Evolutionary conservation across 2,888 invertebrate species (phyloP).

Genomic region (Octodonta nipae): DNA sequence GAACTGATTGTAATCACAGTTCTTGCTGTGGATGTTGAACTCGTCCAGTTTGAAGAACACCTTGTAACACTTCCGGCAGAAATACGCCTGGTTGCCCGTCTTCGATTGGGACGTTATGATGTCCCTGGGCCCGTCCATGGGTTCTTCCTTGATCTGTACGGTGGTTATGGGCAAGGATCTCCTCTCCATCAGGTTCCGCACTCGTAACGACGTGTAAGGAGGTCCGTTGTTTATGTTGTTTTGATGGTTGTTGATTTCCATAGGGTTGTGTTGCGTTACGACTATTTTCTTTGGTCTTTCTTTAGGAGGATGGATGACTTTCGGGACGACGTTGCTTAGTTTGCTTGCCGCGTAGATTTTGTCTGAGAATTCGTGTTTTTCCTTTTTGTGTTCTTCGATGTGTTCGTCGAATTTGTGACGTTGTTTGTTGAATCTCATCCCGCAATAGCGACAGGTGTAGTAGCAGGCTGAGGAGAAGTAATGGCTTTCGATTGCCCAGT

Average conservation of each 20-base stretch:
- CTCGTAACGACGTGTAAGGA: slow-evolving; percentile 2
- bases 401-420: slow-evolving; percentile 29
- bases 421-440: slow-evolving; percentile 34
- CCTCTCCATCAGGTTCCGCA: slow-evolving; percentile 7
- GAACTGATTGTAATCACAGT: slow-evolving; percentile 24
- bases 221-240: neutral
- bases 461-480: slow-evolving; percentile 32
- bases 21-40: slow-evolving; percentile 32
- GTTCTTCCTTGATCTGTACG: slow-evolving; percentile 25
- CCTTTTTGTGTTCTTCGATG: slow-evolving; percentile 24
- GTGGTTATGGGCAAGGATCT: slow-evolving; percentile 12
- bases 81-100: slow-evolving; percentile 32
- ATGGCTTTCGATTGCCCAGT: slow-evolving; percentile 35
- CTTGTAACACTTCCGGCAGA: slow-evolving; percentile 35
- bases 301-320: slow-evolving; percentile 21
- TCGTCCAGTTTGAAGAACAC: slow-evolving; percentile 34
- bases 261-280: slow-evolving; percentile 12
- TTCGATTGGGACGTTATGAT: slow-evolving; percentile 19
- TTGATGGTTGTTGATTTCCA: slow-evolving; percentile 2
- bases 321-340: slow-evolving; percentile 24
- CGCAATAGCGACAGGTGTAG: slow-evolving; percentile 33
- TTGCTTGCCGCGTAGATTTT: slow-evolving; percentile 29
- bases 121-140: slow-evolving; percentile 10
- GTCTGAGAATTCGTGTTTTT: slow-evolving; percentile 25
- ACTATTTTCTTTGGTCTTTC: slow-evolving; percentile 17